These are phyloP conservation scores for Onychomys arenicola DNA, from an alignment of 2,797 vertebrate species.

Conservation along the genomic window DNA sequence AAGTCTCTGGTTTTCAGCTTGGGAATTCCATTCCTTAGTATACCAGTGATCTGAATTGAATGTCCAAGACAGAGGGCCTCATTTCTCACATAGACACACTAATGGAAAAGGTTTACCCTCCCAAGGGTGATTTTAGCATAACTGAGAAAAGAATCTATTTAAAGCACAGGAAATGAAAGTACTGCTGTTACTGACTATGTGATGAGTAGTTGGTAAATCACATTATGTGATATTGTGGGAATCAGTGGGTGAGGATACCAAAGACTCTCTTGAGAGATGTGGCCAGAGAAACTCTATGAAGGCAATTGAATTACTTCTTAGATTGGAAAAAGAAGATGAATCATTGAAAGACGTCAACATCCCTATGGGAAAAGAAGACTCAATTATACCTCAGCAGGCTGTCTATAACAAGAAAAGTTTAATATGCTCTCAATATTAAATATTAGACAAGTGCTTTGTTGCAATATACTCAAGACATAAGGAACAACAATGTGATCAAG, in stretches of 20 bases:
- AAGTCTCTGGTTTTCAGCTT: neutral
- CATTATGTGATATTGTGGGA: neutral
- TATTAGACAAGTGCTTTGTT: slow-evolving; percentile 9
- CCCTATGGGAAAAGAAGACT: neutral
- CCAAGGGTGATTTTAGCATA: slow-evolving; percentile 9
- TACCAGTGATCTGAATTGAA: neutral
- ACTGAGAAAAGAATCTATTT: slow-evolving; percentile 33
- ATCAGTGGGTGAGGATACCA: neutral
- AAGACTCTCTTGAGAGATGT: slow-evolving; percentile 35
- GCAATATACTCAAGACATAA: slow-evolving; percentile 5
- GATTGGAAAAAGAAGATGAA: slow-evolving; percentile 32
- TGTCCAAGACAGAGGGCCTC: neutral
- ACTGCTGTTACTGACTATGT: slow-evolving; percentile 57
- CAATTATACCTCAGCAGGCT: slow-evolving; percentile 20
- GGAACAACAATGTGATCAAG: neutral
- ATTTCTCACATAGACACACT: slow-evolving; percentile 44
- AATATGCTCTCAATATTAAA: slow-evolving; percentile 40
- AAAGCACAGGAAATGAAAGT: slow-evolving; percentile 28
- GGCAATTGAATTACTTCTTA: slow-evolving; percentile 65
- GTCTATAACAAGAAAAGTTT: slow-evolving; percentile 12
- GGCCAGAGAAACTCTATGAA: slow-evolving; percentile 4
- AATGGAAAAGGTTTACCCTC: slow-evolving; percentile 35
- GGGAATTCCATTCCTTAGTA: neutral
- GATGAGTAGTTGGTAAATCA: slow-evolving; percentile 64
- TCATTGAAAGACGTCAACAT: slow-evolving; percentile 50